These are phyloP conservation scores for Oreotragus oreotragus DNA, from an alignment of 2,113 vertebrate genomes.

Conservation along the genomic window DNA sequence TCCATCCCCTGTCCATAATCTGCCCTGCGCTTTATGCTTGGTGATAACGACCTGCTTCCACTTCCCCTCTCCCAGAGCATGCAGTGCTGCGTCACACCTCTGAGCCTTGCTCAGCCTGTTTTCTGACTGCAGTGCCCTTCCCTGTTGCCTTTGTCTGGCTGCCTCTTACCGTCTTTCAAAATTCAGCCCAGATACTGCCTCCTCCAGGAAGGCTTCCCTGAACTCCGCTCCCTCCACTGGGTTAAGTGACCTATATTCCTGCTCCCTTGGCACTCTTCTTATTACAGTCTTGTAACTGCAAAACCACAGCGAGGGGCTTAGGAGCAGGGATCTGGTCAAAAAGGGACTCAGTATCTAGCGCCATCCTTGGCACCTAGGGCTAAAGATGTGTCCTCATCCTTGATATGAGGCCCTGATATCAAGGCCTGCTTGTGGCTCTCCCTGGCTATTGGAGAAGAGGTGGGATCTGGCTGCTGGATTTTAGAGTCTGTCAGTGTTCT, in stretches of 20 bases:
- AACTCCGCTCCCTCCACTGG: background rate
- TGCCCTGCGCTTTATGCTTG: background rate
- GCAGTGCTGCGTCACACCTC: background rate
- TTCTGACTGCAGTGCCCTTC: background rate
- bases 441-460: background rate
- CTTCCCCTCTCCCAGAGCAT: background rate
- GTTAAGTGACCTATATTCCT: background rate
- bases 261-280: background rate
- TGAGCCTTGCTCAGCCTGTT: background rate
- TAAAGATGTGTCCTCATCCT: background rate
- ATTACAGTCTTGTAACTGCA: background rate
- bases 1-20: background rate
- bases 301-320: background rate
- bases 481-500: background rate
- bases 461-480: background rate
- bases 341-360: background rate
- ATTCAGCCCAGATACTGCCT: background rate
- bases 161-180: background rate
- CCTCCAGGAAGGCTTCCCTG: constrained; percentile 24
- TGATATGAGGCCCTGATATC: background rate
- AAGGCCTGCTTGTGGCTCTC: background rate
- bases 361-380: background rate
- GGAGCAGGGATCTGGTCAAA: background rate
- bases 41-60: background rate
- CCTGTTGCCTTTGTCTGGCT: background rate